These are phyloP conservation scores for Zaprionus gabonicus DNA, from an alignment of 1,140 invertebrate genomes.

Conservation along the genomic window DNA sequence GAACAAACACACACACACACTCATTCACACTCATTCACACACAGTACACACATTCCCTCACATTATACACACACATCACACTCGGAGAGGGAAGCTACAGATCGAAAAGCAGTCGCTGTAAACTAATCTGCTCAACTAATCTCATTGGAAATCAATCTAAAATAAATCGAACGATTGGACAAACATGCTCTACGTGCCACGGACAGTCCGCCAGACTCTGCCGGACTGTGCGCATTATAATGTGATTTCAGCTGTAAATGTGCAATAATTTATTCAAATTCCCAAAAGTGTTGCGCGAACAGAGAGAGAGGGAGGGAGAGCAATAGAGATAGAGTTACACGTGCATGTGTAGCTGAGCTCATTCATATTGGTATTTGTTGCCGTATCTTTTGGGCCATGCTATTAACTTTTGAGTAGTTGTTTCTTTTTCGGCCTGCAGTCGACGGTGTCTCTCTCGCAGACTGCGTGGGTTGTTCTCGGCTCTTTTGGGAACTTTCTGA, in stretches of 20 bases:
- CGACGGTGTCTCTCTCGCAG: slow-evolving; percentile 21
- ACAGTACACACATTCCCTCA: background rate
- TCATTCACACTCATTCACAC: background rate
- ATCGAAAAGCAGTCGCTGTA: slow-evolving; percentile 28
- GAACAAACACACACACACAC: slow-evolving; percentile 7
- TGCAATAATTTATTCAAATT: slow-evolving; percentile 82
- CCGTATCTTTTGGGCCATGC: slow-evolving; percentile 60
- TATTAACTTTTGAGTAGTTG: slow-evolving; percentile 58
- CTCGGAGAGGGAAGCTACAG: background rate
- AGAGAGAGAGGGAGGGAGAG: too few relatives aligned
- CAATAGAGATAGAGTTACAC: background rate
- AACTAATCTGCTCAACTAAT: slow-evolving; percentile 67
- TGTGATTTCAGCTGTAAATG: slow-evolving; percentile 78
- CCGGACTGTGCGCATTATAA: slow-evolving; percentile 59
- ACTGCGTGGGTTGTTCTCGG: slow-evolving; percentile 62
- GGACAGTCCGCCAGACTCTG: background rate
- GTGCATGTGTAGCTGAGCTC: background rate
- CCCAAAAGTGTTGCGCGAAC: slow-evolving; percentile 66
- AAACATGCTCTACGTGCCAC: slow-evolving; percentile 47
- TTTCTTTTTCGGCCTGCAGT: slow-evolving; percentile 39
- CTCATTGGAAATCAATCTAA: slow-evolving; percentile 76
- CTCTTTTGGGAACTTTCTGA: slow-evolving; percentile 57
- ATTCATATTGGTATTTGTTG: slow-evolving; percentile 19
- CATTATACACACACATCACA: too few relatives aligned
- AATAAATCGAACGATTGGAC: slow-evolving; percentile 73